These are phyloP conservation scores for Venusia cambrica DNA, from an alignment of 2,888 invertebrate genomes.

Conservation along the genomic window DNA sequence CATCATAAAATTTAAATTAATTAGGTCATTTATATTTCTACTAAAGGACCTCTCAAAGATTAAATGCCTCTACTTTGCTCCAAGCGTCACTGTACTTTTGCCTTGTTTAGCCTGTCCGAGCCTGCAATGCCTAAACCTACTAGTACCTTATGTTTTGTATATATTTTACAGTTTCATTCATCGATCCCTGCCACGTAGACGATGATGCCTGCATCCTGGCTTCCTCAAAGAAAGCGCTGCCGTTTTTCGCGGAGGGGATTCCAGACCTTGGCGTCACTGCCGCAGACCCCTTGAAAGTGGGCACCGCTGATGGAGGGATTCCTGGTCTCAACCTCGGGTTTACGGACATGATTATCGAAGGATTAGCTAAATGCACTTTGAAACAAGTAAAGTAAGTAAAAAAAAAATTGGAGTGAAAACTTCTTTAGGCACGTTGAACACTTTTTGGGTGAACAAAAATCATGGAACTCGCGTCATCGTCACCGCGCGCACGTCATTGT, in stretches of 20 bases:
- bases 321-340: conserved; percentile 35
- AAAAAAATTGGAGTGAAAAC: too few relatives aligned
- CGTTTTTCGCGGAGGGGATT: conserved; percentile 30
- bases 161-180: conserved; percentile 13
- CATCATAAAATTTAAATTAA: too few relatives aligned
- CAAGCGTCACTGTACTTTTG: too few relatives aligned
- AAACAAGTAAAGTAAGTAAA: conserved; percentile 43
- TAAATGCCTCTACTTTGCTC: too few relatives aligned
- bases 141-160: background rate
- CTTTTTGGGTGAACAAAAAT: too few relatives aligned
- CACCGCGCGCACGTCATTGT: too few relatives aligned
- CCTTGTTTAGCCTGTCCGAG: too few relatives aligned
- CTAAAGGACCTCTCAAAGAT: too few relatives aligned
- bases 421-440: too few relatives aligned
- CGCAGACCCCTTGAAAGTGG: conserved; percentile 35
- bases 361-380: conserved; percentile 33
- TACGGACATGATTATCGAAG: conserved; percentile 28
- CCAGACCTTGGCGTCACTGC: conserved; percentile 30
- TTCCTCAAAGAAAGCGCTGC: conserved; percentile 32
- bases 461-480: too few relatives aligned
- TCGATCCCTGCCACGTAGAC: conserved; percentile 16
- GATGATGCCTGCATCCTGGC: conserved; percentile 36
- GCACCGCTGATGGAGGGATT: conserved; percentile 29
- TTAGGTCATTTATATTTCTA: too few relatives aligned
- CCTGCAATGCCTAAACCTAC: too few relatives aligned